A percentile compares a stretch with the other conserved stretches of the same genome.
Evolutionary conservation across 2,888 invertebrate species (phyloP).

Genomic region (Nymphalis urticae): DNA sequence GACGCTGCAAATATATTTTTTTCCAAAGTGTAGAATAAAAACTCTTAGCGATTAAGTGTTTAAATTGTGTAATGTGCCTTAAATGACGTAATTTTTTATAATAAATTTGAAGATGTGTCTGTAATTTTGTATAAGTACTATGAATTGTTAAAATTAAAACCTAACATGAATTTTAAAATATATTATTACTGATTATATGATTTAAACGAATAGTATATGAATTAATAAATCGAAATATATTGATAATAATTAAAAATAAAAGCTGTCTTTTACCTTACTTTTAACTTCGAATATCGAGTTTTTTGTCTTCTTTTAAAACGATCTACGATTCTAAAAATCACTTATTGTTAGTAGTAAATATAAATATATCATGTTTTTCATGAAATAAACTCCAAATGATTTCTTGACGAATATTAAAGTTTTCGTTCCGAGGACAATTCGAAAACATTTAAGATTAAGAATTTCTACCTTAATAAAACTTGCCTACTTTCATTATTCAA

Average conservation of each 20-base stretch:
- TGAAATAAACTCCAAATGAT: no score
- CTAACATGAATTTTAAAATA: constrained; percentile 2
- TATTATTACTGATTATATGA: not conserved
- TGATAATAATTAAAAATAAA: not conserved
- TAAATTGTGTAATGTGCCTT: constrained; percentile 37
- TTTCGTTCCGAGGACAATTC: no score
- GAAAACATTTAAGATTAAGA: not conserved
- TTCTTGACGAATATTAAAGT: no score
- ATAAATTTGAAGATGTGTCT: not conserved
- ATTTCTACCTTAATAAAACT: not conserved
- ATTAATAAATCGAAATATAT: constrained; percentile 3
- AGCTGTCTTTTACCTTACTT: not conserved
- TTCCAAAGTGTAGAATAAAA: constrained; percentile 38
- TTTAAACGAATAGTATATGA: constrained; percentile 1
- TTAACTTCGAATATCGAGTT: not conserved
- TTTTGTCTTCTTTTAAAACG: no score
- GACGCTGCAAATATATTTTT: constrained; percentile 10
- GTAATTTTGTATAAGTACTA: constrained; percentile 15
- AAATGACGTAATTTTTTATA: constrained; percentile 18
- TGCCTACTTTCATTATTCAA: not conserved
- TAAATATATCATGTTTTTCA: no score
- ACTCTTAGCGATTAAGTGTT: constrained; percentile 19
- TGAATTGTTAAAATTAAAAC: constrained; percentile 10
- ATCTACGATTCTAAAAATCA: no score
- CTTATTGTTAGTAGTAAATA: no score